Conservation (phyloP, 2,888 invertebrate genomes). For the Odontomyia ornata region DNA sequence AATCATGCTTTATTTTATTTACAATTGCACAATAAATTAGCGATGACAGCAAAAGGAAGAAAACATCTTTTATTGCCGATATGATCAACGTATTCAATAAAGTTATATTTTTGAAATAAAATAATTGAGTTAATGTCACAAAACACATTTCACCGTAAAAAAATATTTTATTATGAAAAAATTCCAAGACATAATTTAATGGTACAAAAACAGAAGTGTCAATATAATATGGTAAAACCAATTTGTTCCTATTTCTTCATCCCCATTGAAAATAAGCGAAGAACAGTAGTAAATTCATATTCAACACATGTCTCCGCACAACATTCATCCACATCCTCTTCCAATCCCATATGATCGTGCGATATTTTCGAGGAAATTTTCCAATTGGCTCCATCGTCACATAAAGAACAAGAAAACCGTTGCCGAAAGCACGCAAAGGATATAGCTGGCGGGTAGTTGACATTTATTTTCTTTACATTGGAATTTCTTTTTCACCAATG, state of each 20-base stretch:
- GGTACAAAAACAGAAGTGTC: slow-evolving; percentile 24
- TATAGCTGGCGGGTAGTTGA: slow-evolving; percentile 35
- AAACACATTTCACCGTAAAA: no score
- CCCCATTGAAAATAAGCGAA: background rate
- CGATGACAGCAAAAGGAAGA: no score
- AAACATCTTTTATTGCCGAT: no score
- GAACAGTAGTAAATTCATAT: slow-evolving; percentile 23
- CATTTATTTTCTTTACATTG: slow-evolving; percentile 40
- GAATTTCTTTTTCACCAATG: background rate
- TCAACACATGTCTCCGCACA: slow-evolving; percentile 40
- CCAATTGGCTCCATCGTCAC: slow-evolving; percentile 43
- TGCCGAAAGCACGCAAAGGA: background rate
- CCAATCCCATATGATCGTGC: background rate
- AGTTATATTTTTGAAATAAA: no score
- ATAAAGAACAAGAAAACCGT: slow-evolving; percentile 19
- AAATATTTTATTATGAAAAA: background rate
- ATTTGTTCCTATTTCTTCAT: background rate
- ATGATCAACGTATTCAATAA: no score
- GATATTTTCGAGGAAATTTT: slow-evolving; percentile 23
- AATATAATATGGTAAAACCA: slow-evolving; percentile 11
- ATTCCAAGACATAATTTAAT: slow-evolving; percentile 13
- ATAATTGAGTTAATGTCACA: no score
- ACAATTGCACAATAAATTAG: no score
- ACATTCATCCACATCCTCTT: slow-evolving; percentile 31
- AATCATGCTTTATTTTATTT: no score